Conservation (phyloP, 2,888 invertebrate genomes). For the Chymomyza procnemis region DNA sequence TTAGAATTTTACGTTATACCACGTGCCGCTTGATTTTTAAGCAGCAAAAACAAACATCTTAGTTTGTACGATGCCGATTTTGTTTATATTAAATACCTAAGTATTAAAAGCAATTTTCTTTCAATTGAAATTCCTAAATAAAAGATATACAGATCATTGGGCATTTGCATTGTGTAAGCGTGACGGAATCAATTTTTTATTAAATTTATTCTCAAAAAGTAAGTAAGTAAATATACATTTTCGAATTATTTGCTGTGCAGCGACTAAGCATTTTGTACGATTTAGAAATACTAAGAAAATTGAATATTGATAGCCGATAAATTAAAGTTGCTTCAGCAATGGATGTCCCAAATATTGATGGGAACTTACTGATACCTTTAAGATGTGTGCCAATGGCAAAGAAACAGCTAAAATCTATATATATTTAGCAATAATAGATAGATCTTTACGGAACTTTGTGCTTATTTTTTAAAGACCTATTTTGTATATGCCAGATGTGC, state of each 20-base stretch:
- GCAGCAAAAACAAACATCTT: conserved; percentile 12
- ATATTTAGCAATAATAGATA: too few species aligned
- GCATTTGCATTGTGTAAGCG: not conserved
- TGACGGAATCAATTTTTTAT: not conserved
- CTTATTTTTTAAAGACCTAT: not conserved
- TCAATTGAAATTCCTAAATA: conserved; percentile 43
- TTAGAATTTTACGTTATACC: conserved; percentile 22
- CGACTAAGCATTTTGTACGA: too few species aligned
- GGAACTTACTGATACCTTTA: too few species aligned
- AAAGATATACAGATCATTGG: conserved; percentile 14
- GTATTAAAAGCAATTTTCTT: conserved; percentile 9
- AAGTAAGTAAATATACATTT: not conserved
- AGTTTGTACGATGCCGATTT: not conserved
- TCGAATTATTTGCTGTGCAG: not conserved
- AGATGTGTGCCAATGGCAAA: too few species aligned
- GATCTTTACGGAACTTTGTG: not conserved
- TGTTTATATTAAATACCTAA: not conserved
- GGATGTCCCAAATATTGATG: too few species aligned
- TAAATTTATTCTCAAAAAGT: not conserved
- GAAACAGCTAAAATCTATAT: too few species aligned
- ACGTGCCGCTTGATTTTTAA: conserved; percentile 33
- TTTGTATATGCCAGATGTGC: not conserved
- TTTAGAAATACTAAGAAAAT: too few species aligned
- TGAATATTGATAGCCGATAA: too few species aligned
- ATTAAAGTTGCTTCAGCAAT: too few species aligned